Evolutionary conservation across 2,797 vertebrate genomes (phyloP).

Genomic region (Nasua narica): DNA sequence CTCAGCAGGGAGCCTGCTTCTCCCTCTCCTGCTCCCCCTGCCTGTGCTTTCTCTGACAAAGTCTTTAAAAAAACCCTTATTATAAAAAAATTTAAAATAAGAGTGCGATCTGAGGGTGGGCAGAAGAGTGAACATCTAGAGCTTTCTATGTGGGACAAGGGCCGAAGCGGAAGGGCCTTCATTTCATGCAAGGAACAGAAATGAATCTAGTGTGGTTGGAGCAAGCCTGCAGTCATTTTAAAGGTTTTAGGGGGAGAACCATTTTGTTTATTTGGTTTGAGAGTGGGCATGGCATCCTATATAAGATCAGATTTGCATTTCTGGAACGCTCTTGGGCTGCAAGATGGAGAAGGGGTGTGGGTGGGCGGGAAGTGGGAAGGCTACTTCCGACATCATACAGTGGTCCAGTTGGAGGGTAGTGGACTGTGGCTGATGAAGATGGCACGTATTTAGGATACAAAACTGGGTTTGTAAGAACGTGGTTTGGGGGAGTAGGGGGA

Average conservation of each 20-base stretch:
- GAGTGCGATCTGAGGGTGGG: background rate
- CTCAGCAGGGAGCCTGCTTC: no score
- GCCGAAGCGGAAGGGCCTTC: background rate
- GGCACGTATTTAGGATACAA: background rate
- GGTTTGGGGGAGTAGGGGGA: background rate
- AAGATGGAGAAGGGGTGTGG: background rate
- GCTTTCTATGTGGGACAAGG: background rate
- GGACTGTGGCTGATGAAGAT: background rate
- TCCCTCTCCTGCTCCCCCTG: background rate
- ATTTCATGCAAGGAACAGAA: background rate
- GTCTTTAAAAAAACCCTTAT: no score
- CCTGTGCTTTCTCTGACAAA: no score
- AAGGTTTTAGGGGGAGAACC: background rate
- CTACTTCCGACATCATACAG: background rate
- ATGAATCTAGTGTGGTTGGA: background rate
- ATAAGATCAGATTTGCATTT: background rate
- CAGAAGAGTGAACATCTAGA: background rate
- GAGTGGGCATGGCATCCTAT: background rate
- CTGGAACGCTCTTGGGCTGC: background rate
- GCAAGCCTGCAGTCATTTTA: background rate
- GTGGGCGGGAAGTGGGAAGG: background rate
- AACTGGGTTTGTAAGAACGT: background rate
- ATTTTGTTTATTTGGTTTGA: conserved; percentile 2
- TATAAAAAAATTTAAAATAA: background rate
- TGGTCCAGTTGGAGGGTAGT: background rate